These are phyloP conservation scores for Idris sp. DNA, from an alignment of 1,140 invertebrate species.

Conservation along the genomic window DNA sequence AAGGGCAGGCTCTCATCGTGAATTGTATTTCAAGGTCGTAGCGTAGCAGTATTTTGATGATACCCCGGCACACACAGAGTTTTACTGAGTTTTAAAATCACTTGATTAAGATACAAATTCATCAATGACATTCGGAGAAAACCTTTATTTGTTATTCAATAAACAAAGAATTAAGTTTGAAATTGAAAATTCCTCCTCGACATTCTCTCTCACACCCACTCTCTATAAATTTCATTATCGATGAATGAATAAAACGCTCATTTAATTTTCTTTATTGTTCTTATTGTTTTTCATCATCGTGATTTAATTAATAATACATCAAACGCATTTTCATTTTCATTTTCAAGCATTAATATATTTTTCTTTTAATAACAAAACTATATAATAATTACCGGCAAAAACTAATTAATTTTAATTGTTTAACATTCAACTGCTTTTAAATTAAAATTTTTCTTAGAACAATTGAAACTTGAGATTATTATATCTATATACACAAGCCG, in stretches of 20 bases:
- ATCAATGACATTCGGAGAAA: conserved; percentile 18
- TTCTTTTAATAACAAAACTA: too few species aligned
- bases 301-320: conserved; percentile 14
- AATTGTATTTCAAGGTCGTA: conserved; percentile 40
- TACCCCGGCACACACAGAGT: too few species aligned
- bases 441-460: too few species aligned
- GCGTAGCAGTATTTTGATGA: conserved; percentile 8
- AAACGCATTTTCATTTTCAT: neutral
- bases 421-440: neutral
- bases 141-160: conserved; percentile 28
- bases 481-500: too few species aligned
- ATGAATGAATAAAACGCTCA: conserved; percentile 26
- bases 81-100: conserved; percentile 3
- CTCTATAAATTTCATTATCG: conserved; percentile 2
- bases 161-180: conserved; percentile 26
- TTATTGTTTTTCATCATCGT: conserved; percentile 14
- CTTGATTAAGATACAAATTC: conserved; percentile 1
- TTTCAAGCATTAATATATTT: too few species aligned
- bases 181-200: conserved; percentile 35
- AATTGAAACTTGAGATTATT: too few species aligned
- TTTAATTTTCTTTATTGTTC: conserved; percentile 15
- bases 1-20: conserved; percentile 46
- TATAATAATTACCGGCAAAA: too few species aligned
- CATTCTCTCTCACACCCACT: conserved; percentile 21
- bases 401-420: too few species aligned